Conservation (phyloP, 2,888 invertebrate genomes). For the Dendrolimus pini region DNA sequence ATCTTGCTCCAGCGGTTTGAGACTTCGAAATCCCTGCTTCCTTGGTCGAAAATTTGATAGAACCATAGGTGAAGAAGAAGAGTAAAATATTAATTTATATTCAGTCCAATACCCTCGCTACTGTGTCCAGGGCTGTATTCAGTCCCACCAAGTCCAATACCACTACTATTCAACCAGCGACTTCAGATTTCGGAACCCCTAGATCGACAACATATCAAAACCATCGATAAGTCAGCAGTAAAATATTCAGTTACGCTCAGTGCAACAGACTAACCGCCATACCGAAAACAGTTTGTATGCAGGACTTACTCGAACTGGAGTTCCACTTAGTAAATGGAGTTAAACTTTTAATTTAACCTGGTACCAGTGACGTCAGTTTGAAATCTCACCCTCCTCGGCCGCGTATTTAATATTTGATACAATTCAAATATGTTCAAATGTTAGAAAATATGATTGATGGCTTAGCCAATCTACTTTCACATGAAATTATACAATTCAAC, state of each 20-base stretch:
- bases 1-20: constrained; percentile 37
- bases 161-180: constrained; percentile 50
- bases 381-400: constrained; percentile 26
- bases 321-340: too few relatives aligned
- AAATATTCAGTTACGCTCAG: too few relatives aligned
- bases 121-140: constrained; percentile 32
- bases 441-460: too few relatives aligned
- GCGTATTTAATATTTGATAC: constrained; percentile 28
- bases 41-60: constrained; percentile 36
- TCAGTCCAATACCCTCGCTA: constrained; percentile 32
- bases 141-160: constrained; percentile 47
- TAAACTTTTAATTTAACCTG: constrained; percentile 29
- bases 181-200: constrained; percentile 30
- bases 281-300: too few relatives aligned
- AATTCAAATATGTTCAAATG: too few relatives aligned
- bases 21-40: constrained; percentile 47
- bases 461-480: too few relatives aligned
- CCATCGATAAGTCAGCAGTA: constrained; percentile 27
- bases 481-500: too few relatives aligned
- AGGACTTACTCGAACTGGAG: background rate
- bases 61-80: constrained; percentile 10
- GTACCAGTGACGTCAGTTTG: constrained; percentile 33
- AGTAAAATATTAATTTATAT: too few relatives aligned
- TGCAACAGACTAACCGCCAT: too few relatives aligned
- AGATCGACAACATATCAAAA: constrained; percentile 37